Evolutionary conservation across 1,140 invertebrate species (phyloP), one percentile per base, ranked within the genome.

Genomic region (Myzus persicae): DNA sequence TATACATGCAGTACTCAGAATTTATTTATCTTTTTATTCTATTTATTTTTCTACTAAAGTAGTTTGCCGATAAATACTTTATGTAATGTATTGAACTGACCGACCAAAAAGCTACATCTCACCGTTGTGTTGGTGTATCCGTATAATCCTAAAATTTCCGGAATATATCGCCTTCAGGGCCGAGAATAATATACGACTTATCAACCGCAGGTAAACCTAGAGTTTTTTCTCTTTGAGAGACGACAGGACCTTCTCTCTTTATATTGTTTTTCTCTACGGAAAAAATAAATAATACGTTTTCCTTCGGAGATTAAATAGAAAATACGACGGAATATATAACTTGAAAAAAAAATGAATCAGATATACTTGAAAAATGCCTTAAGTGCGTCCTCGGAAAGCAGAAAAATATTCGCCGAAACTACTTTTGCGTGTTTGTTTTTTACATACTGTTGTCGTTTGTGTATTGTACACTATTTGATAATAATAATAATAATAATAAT

Each of bases 251-350:
- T 40, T 81, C 40, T 46, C 31, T 38, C 22, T 82, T 44, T 82
- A 82, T 92, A 81, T 84, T 93, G 42, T 84, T 91, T 93, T 93
- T 93, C 91, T 93, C 36, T 40, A 44, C 44, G 76, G 81, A 8
- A 38, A 84, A 93, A 93, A 84, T 92, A 92, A 84, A 93, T 93
- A 93, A 93, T 93, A 84, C 48, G 31, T 93, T 93, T 93, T 48
- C 44, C 38, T 93, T 67, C 81, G 81, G 31, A 93, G 91, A 93
- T 93, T 93, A 93, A 93, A 85, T 93, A 93, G 46, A 93, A 85
- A 85, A 85, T n/a, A 92, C 91, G 67, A 92, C n/a, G 24, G 36
- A 89, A 81, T 48, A 46, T 92, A 81, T 92, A 92, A 92, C 91
- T 46, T n/a, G 26, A 20, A 51, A 22, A 92, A 91, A 82, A 92